Evolutionary conservation across 1,140 invertebrate species (phyloP).

Genomic region (Solen grandis): DNA sequence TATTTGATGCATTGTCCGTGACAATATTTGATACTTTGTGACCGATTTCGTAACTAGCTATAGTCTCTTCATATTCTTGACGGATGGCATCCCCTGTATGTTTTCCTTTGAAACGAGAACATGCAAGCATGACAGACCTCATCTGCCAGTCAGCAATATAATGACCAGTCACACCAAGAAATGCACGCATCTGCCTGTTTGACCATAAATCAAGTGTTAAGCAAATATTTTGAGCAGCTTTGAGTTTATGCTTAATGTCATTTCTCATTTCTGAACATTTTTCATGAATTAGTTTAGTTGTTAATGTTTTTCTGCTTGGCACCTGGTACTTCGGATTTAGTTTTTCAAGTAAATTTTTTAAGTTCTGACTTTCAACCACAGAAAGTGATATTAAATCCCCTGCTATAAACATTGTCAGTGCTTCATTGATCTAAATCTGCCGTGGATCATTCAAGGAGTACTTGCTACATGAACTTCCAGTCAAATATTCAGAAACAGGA

Average conservation of each 20-base stretch:
- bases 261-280: slow-evolving; percentile 14
- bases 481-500: too few relatives aligned
- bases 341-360: not conserved
- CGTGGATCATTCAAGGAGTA: too few relatives aligned
- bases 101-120: not conserved
- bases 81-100: not conserved
- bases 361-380: slow-evolving; percentile 4
- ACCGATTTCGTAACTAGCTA: not conserved
- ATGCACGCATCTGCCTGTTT: not conserved
- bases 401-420: too few relatives aligned
- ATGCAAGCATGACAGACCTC: not conserved
- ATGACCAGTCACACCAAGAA: not conserved
- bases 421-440: too few relatives aligned
- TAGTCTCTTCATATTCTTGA: not conserved
- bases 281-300: not conserved
- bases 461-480: too few relatives aligned
- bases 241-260: too few relatives aligned
- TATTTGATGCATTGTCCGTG: not conserved
- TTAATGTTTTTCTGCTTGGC: not conserved
- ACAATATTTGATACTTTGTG: too few relatives aligned
- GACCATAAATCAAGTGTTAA: slow-evolving; percentile 1
- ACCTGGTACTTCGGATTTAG: not conserved
- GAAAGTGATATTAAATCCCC: too few relatives aligned
- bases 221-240: not conserved
- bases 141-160: not conserved